These are phyloP conservation scores for Acarapis woodi DNA, from an alignment of 1,140 invertebrate genomes.

Conservation along the genomic window DNA sequence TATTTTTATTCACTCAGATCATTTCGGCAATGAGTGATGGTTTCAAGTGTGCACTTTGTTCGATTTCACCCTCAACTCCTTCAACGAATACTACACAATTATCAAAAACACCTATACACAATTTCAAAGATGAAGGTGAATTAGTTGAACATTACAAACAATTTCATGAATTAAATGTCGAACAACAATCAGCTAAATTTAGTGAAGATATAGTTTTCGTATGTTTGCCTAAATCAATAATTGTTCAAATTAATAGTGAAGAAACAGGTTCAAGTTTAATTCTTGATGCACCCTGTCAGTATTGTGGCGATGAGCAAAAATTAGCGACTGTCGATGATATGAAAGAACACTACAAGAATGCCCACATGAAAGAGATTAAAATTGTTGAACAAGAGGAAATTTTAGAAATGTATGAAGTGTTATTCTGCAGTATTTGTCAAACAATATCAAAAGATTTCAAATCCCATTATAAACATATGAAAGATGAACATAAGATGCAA, in stretches of 20 bases:
- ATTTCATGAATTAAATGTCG: conserved; percentile 13
- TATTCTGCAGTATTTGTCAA: conserved; percentile 13
- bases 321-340: conserved; percentile 13
- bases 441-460: conserved; percentile 12
- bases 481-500: conserved; percentile 13
- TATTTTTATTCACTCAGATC: conserved; percentile 14
- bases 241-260: conserved; percentile 8
- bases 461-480: conserved; percentile 14
- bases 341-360: conserved; percentile 12
- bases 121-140: conserved; percentile 14
- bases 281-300: conserved; percentile 14
- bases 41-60: conserved; percentile 13
- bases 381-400: conserved; percentile 11
- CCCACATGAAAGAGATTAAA: conserved; percentile 12
- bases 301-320: conserved; percentile 11
- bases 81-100: too few relatives aligned
- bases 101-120: too few relatives aligned
- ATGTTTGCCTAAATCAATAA: conserved; percentile 12
- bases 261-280: conserved; percentile 8
- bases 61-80: conserved; percentile 9
- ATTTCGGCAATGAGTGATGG: conserved; percentile 12
- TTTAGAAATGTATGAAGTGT: conserved; percentile 10
- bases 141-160: conserved; percentile 12
- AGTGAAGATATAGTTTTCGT: conserved; percentile 15
- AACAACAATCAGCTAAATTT: conserved; percentile 13